A percentile compares a stretch with the other conserved stretches of the same genome.
Evolutionary conservation across 2,888 invertebrate genomes (phyloP).

Genomic region (Argyresthia goedartella): DNA sequence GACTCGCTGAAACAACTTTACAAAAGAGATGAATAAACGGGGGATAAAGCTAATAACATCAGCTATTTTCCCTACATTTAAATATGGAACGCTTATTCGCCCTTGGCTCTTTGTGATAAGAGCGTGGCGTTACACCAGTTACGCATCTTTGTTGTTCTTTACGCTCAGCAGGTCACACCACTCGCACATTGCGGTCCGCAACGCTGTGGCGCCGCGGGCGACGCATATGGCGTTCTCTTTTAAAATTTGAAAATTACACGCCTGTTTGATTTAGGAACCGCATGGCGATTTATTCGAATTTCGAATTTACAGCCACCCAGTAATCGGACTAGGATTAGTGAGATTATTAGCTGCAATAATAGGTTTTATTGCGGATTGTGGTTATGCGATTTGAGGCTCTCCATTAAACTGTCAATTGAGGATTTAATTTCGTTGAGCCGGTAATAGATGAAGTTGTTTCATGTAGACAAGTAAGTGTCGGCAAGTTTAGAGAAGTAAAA

Average conservation of each 20-base stretch:
- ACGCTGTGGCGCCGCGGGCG: constrained; percentile 47
- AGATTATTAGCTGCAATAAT: background rate
- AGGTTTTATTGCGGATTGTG: background rate
- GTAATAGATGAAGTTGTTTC: background rate
- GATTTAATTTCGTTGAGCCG: background rate
- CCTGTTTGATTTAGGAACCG: constrained; percentile 45
- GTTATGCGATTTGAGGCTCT: background rate
- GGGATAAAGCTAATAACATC: constrained; percentile 39
- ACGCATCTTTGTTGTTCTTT: constrained; percentile 19
- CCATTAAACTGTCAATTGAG: background rate
- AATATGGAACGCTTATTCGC: background rate
- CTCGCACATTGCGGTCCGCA: constrained; percentile 18
- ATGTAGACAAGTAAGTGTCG: too few species aligned
- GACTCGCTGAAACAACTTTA: background rate
- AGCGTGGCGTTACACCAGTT: too few species aligned
- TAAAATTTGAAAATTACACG: constrained; percentile 54
- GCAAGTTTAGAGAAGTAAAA: too few species aligned
- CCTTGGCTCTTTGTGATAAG: too few species aligned
- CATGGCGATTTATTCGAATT: constrained; percentile 7
- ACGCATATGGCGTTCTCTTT: constrained; percentile 48
- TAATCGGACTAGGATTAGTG: constrained; percentile 54
- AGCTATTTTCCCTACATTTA: constrained; percentile 46
- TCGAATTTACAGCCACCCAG: constrained; percentile 7
- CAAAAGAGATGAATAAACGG: constrained; percentile 1
- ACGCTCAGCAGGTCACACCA: constrained; percentile 29